These are phyloP conservation scores for Drosophila leonis DNA, from an alignment of 2,888 invertebrate genomes.

Conservation along the genomic window DNA sequence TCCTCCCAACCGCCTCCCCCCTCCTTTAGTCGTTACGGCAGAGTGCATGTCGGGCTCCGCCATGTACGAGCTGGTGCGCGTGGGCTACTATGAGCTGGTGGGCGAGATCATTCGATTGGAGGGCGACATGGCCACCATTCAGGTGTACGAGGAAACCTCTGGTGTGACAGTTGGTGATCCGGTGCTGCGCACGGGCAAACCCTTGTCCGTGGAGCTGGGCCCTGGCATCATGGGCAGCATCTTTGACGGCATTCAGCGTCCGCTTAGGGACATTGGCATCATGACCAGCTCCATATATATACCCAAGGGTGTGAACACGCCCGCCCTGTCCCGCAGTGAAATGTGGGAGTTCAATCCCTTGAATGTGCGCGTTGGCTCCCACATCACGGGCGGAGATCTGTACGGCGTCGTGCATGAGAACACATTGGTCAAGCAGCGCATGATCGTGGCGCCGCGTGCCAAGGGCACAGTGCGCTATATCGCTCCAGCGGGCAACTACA, in stretches of 20 bases:
- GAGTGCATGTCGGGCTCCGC: slow-evolving; percentile 99
- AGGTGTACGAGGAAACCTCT: slow-evolving; percentile 98
- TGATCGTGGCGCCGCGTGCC: slow-evolving; percentile 97
- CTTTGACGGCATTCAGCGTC: slow-evolving; percentile 99
- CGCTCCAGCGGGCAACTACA: slow-evolving; percentile 97
- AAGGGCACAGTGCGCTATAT: slow-evolving; percentile 98
- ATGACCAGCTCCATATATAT: slow-evolving; percentile 98
- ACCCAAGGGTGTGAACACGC: slow-evolving; percentile 98
- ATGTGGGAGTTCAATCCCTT: slow-evolving; percentile 97
- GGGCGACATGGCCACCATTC: slow-evolving; percentile 99
- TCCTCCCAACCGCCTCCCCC: neutral
- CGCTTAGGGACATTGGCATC: slow-evolving; percentile 97
- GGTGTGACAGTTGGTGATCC: slow-evolving; percentile 99
- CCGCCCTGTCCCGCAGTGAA: slow-evolving; percentile 91
- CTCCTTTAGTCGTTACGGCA: slow-evolving; percentile 96
- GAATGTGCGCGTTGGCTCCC: slow-evolving; percentile 93
- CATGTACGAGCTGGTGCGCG: slow-evolving; percentile 99
- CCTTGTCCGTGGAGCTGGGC: slow-evolving; percentile 98
- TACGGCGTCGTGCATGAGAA: slow-evolving; percentile 98
- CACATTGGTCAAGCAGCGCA: slow-evolving; percentile 97
- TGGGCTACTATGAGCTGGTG: slow-evolving; percentile 98
- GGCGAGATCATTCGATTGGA: slow-evolving; percentile 99
- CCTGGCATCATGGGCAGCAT: slow-evolving; percentile 99
- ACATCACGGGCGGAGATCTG: slow-evolving; percentile 99
- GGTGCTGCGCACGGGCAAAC: slow-evolving; percentile 98